A percentile compares a stretch with the other conserved stretches of the same genome.
These are phyloP conservation scores for Nomia melanderi DNA, from an alignment of 1,140 invertebrate genomes.

Conservation along the genomic window DNA sequence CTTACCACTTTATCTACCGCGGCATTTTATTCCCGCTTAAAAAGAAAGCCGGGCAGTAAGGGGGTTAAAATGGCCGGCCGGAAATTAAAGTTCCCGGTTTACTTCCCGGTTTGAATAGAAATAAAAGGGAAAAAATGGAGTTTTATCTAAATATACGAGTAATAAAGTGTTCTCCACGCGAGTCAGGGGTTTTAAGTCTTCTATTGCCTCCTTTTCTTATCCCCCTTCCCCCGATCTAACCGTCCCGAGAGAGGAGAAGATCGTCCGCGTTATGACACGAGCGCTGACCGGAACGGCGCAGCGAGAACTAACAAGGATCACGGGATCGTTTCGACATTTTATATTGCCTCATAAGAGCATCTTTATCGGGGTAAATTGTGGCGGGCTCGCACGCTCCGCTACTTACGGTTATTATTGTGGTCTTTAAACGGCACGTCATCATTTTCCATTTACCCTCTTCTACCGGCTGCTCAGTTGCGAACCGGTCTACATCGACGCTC, in stretches of 20 bases:
- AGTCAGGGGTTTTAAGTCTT: background rate
- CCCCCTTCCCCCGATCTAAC: background rate
- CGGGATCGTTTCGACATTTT: background rate
- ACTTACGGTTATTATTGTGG: conserved; percentile 25
- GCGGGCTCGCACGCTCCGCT: background rate
- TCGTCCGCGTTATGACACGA: no score
- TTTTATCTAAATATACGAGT: background rate
- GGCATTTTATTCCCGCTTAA: background rate
- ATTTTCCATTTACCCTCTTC: conserved; percentile 9
- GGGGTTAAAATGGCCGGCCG: background rate
- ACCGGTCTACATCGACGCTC: conserved; percentile 1
- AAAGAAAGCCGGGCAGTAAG: background rate
- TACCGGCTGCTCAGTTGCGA: background rate
- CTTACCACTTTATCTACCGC: background rate
- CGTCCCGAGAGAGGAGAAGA: background rate
- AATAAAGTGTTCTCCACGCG: background rate
- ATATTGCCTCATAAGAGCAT: conserved; percentile 2
- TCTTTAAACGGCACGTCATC: conserved; percentile 22
- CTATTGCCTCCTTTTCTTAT: background rate
- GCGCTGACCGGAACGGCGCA: no score
- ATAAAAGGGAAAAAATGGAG: background rate
- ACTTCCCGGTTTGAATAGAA: background rate
- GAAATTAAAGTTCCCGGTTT: background rate
- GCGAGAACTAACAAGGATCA: background rate
- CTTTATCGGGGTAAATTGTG: conserved; percentile 17